Percentiles rank a stretch among this genome's conserved stretches.
Evolutionary conservation across 2,797 vertebrate species (phyloP).

Genomic region (Sebastes itinus): DNA sequence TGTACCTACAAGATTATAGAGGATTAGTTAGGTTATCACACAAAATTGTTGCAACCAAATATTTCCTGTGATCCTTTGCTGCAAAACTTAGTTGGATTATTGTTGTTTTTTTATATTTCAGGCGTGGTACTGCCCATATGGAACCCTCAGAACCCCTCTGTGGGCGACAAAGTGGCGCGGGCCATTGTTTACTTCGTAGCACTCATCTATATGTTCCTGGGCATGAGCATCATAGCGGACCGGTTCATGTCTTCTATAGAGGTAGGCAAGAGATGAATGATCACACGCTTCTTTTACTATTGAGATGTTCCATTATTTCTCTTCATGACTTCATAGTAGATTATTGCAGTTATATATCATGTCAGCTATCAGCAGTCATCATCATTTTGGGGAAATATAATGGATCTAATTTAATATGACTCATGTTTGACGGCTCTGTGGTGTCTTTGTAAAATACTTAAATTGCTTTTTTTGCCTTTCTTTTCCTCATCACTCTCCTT

Average conservation of each 20-base stretch:
- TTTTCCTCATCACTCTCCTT: neutral
- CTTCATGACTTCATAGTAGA: neutral
- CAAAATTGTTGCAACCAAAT: neutral
- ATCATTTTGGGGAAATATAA: neutral
- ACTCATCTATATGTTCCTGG: constrained; percentile 89
- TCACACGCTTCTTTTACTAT: neutral
- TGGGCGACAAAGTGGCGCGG: constrained; percentile 87
- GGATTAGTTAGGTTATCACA: neutral
- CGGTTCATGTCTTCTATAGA: constrained; percentile 90
- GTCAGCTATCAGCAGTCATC: neutral
- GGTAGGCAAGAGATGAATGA: constrained; percentile 38
- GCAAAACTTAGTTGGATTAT: neutral
- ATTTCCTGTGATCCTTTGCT: neutral
- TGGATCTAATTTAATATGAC: neutral
- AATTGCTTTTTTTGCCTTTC: neutral
- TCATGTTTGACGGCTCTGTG: neutral
- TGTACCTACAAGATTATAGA: neutral
- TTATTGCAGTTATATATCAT: neutral
- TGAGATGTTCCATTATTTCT: neutral
- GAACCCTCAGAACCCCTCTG: constrained; percentile 88
- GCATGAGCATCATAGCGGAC: constrained; percentile 90
- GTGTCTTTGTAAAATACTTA: neutral
- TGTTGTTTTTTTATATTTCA: constrained; percentile 30
- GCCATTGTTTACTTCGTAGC: constrained; percentile 90
- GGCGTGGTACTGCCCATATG: constrained; percentile 86